Evolutionary conservation across 1,140 invertebrate genomes (phyloP), one percentile per base, ranked within the genome.

Genomic region (Brachionus koreanus): DNA sequence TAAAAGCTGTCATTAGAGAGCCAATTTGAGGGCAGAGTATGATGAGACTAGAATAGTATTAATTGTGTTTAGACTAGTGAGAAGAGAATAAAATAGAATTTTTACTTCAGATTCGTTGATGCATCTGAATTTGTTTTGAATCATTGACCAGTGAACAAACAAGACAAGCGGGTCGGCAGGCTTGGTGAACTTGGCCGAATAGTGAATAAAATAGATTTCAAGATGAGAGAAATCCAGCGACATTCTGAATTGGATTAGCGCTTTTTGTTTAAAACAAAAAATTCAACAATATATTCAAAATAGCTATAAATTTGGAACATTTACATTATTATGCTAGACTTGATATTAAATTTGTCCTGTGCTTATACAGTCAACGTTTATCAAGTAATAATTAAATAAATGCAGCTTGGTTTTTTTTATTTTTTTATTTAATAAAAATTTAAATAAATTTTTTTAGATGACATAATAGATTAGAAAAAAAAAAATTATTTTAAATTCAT

Each of bases 131-230:
- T 42, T 39, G 43, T 74, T 74, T 29, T 74, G 69, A 29, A 74
- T 74, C 69, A 74, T 74, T 2, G 39, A 43, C 69, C 69, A 74
- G 69, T 74, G 69, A 12, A 74, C 43, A 43, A 74, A 74, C 16
- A 74, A 29, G 12, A 74, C 69, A 35, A 74, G 19, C 3, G 69
- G 39, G 23, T 74, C 69, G 6, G 69, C 37, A 10, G 69, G 16
- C 23, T 35, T 33, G 2, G 19, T 46, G n/a, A 74, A 74, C 25
- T 74, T 74, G 6, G 39, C 19, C 4, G 39, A 46, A 10, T 35
- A 74, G 13, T 33, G 19, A 5, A 35, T 10, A 74, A 25, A 74
- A 46, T 74, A 74, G 43, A 74, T 3, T 46, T 74, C 69, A 46
- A 74, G 43, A 74, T 74, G 69, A n/a, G 39, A 43, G 46, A 74